These are phyloP conservation scores for Parnassius mnemosyne DNA, from an alignment of 2,888 invertebrate genomes.

Conservation along the genomic window DNA sequence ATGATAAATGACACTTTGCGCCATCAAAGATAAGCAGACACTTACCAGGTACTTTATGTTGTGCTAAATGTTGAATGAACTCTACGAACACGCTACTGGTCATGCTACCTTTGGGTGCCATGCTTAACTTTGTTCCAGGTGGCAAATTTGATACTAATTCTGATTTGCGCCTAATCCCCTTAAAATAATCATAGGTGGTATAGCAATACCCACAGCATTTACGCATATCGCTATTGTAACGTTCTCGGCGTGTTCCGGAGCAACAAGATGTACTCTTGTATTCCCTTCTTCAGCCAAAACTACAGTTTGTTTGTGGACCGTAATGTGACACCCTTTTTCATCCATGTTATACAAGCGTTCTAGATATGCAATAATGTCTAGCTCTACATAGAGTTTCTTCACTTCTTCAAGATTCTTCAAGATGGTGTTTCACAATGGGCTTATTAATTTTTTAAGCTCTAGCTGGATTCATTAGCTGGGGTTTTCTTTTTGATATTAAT, in stretches of 20 bases:
- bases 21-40: too few relatives aligned
- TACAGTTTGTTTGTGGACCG: background rate
- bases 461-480: background rate
- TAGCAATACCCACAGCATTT: conserved; percentile 29
- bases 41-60: too few relatives aligned
- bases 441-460: background rate
- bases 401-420: background rate
- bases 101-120: too few relatives aligned
- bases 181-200: too few relatives aligned
- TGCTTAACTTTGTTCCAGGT: too few relatives aligned
- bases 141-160: too few relatives aligned
- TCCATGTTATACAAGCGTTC: background rate
- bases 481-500: background rate
- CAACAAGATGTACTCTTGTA: too few relatives aligned
- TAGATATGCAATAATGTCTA: background rate
- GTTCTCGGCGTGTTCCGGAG: conserved; percentile 30
- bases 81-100: too few relatives aligned
- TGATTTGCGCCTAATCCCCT: too few relatives aligned
- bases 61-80: too few relatives aligned
- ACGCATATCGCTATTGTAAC: conserved; percentile 31
- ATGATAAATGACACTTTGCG: conserved; percentile 30
- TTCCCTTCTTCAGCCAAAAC: background rate
- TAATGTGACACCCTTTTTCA: background rate
- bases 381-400: background rate
- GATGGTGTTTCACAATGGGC: background rate